Percentiles rank a stretch among this genome's conserved stretches.
These are phyloP conservation scores for Coturnix japonica DNA, from an alignment of 2,113 vertebrate species.

Conservation along the genomic window DNA sequence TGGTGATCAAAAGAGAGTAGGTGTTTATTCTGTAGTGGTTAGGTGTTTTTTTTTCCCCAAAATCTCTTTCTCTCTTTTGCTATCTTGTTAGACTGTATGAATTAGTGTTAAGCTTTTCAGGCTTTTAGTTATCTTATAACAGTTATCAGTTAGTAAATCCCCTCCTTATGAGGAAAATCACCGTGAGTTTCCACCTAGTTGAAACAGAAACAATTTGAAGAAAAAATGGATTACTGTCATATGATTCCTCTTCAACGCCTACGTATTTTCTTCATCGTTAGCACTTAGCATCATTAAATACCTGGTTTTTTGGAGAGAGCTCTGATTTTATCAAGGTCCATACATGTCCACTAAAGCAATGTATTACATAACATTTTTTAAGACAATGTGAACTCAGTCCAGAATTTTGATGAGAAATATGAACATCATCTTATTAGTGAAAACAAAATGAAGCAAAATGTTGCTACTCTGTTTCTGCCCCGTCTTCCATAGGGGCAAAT, in stretches of 20 bases:
- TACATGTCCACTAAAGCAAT: neutral
- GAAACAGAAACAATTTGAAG: constrained; percentile 9
- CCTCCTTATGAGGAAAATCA: neutral
- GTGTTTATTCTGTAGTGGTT: neutral
- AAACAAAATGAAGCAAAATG: neutral
- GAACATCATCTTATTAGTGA: neutral
- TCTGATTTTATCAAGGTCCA: neutral
- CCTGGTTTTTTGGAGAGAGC: neutral
- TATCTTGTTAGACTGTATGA: neutral
- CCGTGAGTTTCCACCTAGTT: neutral
- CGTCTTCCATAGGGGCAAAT: neutral
- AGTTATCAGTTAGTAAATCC: constrained; percentile 21
- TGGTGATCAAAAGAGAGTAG: neutral
- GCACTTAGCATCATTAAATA: neutral
- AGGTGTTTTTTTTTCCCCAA: neutral
- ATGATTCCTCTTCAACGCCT: neutral
- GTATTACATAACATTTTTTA: neutral
- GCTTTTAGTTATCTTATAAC: neutral
- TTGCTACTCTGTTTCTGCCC: neutral
- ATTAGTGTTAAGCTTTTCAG: neutral
- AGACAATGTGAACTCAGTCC: neutral
- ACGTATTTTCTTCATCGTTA: neutral
- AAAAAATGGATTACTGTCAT: neutral
- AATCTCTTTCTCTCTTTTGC: neutral
- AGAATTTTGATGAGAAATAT: neutral